Evolutionary conservation across 2,888 invertebrate genomes (phyloP).

Genomic region (Anorthoa munda): DNA sequence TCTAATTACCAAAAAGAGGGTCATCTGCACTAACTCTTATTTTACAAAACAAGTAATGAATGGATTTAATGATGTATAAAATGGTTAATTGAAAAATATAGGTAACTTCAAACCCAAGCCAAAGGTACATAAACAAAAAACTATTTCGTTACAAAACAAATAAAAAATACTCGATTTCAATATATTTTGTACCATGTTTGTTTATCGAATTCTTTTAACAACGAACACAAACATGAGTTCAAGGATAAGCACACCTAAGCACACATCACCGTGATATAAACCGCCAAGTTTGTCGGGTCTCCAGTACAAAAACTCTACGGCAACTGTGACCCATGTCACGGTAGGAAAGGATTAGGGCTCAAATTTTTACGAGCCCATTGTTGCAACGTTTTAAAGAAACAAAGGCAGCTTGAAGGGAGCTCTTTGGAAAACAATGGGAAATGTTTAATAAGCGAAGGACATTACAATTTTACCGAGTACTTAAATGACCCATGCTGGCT

Average conservation of each 20-base stretch:
- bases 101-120: neutral
- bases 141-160: constrained; percentile 1
- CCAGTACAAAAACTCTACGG: neutral
- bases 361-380: constrained; percentile 46
- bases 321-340: constrained; percentile 22
- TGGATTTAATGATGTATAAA: neutral
- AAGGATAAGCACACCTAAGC: constrained; percentile 24
- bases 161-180: neutral
- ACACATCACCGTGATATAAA: neutral
- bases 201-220: constrained; percentile 8
- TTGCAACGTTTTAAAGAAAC: constrained; percentile 29
- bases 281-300: constrained; percentile 1
- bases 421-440: constrained; percentile 42
- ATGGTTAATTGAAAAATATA: neutral
- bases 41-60: constrained; percentile 3
- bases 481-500: constrained; percentile 1
- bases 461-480: constrained; percentile 12
- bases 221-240: constrained; percentile 19
- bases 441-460: constrained; percentile 37
- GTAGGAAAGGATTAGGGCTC: constrained; percentile 11
- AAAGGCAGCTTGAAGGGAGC: constrained; percentile 18
- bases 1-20: neutral
- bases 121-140: neutral
- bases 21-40: neutral
- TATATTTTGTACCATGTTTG: constrained; percentile 17